Evolutionary conservation across 2,888 invertebrate species (phyloP).

Genomic region (Ctenicera cuprea): DNA sequence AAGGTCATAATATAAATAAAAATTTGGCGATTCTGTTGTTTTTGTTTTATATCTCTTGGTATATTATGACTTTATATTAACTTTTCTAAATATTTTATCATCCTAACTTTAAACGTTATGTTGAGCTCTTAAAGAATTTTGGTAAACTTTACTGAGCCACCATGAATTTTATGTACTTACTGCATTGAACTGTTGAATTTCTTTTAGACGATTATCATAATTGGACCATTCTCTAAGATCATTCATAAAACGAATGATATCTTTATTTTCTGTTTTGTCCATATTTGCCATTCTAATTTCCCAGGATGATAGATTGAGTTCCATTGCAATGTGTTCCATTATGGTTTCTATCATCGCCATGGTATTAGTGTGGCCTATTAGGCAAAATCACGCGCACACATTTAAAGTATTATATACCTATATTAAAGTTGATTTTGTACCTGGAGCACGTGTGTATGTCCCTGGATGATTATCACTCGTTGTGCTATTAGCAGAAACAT

Average conservation of each 20-base stretch:
- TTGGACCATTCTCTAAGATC: conserved; percentile 77
- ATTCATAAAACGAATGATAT: conserved; percentile 74
- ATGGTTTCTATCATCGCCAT: conserved; percentile 78
- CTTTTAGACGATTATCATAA: conserved; percentile 75
- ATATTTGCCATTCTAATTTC: conserved; percentile 77
- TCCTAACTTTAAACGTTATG: too few species aligned
- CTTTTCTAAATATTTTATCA: too few species aligned
- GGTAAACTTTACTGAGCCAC: too few species aligned
- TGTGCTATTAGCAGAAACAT: conserved; percentile 71
- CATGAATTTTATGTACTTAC: too few species aligned
- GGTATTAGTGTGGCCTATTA: conserved; percentile 78
- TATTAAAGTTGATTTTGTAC: conserved; percentile 66
- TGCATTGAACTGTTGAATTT: conserved; percentile 78
- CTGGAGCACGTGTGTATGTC: conserved; percentile 81
- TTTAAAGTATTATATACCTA: background rate
- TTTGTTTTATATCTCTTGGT: too few species aligned
- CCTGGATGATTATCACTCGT: conserved; percentile 80
- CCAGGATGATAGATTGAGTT: conserved; percentile 75
- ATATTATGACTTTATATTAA: too few species aligned
- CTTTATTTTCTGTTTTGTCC: conserved; percentile 63
- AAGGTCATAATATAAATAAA: too few species aligned
- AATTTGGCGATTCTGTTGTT: too few species aligned
- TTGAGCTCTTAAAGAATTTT: too few species aligned
- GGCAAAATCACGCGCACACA: too few species aligned
- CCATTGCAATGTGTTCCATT: conserved; percentile 80